These are phyloP conservation scores for Lanistes nyassanus DNA, from an alignment of 1,140 invertebrate genomes.

Conservation along the genomic window DNA sequence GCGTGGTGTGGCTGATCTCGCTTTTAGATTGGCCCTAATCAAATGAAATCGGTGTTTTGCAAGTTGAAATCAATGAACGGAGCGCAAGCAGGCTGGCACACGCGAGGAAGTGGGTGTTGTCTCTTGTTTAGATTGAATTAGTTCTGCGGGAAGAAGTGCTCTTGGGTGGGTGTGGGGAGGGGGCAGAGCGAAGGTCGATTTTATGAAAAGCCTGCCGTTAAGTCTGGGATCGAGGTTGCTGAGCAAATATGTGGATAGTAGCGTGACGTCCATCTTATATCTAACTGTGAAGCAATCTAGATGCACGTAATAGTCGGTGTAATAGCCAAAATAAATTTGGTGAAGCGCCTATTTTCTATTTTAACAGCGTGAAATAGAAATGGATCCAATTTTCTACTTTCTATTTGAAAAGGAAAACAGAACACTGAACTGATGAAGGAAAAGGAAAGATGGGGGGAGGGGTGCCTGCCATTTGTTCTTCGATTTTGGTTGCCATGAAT, in stretches of 20 bases:
- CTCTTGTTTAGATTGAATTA: slow-evolving; percentile 22
- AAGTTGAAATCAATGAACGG: slow-evolving; percentile 10
- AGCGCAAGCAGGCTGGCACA: slow-evolving; percentile 9
- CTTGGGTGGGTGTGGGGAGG: not conserved
- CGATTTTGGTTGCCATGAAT: not conserved
- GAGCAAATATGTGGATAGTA: too few species aligned
- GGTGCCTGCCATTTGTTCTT: not conserved
- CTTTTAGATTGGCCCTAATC: slow-evolving; percentile 18
- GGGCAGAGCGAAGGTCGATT: too few species aligned
- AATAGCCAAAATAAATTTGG: too few species aligned
- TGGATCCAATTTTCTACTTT: too few species aligned
- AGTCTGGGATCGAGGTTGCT: too few species aligned
- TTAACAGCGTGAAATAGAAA: too few species aligned
- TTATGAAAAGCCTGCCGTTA: too few species aligned
- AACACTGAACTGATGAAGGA: not conserved
- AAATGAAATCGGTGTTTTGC: slow-evolving; percentile 24
- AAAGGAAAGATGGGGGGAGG: not conserved
- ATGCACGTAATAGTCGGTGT: too few species aligned
- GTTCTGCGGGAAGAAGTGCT: slow-evolving; percentile 11
- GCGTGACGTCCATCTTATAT: too few species aligned
- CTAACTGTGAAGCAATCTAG: too few species aligned
- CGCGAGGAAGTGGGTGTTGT: not conserved
- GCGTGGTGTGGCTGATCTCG: not conserved
- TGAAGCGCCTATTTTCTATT: too few species aligned
- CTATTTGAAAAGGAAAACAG: too few species aligned